A percentile compares a stretch with the other conserved stretches of the same genome.
Evolutionary conservation across 2,888 invertebrate species (phyloP).

Genomic region (Empis livida): DNA sequence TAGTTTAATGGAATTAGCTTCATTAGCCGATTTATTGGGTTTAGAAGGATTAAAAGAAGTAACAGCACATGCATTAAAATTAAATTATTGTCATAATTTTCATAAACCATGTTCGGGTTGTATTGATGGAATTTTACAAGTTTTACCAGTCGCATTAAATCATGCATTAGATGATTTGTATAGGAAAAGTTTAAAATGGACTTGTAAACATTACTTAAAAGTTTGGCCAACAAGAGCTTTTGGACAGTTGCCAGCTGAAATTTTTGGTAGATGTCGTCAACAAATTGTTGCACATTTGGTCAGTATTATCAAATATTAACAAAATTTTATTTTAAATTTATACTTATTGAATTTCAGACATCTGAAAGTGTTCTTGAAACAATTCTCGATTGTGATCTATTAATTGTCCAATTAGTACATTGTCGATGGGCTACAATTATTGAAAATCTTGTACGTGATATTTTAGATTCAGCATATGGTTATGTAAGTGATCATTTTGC

Average conservation of each 20-base stretch:
- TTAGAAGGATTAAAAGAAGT: slow-evolving; percentile 87
- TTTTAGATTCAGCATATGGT: slow-evolving; percentile 67
- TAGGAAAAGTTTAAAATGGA: slow-evolving; percentile 76
- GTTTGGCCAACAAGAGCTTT: slow-evolving; percentile 90
- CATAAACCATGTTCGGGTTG: slow-evolving; percentile 88
- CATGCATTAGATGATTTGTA: slow-evolving; percentile 81
- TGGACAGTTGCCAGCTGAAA: slow-evolving; percentile 68
- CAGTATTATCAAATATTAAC: slow-evolving; percentile 15
- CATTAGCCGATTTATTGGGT: slow-evolving; percentile 78
- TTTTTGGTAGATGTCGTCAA: slow-evolving; percentile 71
- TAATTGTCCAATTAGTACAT: slow-evolving; percentile 60
- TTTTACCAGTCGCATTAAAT: slow-evolving; percentile 70
- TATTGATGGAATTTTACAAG: slow-evolving; percentile 74
- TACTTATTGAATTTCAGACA: slow-evolving; percentile 37
- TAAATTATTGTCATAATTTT: slow-evolving; percentile 87
- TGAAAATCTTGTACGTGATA: slow-evolving; percentile 60
- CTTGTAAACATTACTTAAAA: slow-evolving; percentile 69
- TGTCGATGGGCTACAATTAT: slow-evolving; percentile 65
- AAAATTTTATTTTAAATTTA: not conserved
- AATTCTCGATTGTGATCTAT: slow-evolving; percentile 71
- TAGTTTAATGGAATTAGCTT: slow-evolving; percentile 74
- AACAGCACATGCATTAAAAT: slow-evolving; percentile 73
- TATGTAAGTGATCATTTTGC: slow-evolving; percentile 68
- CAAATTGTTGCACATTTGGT: slow-evolving; percentile 69
- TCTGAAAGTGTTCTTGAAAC: slow-evolving; percentile 71